Conservation (phyloP, 1,140 invertebrate genomes). For the Ceratosolen solmsi region DNA sequence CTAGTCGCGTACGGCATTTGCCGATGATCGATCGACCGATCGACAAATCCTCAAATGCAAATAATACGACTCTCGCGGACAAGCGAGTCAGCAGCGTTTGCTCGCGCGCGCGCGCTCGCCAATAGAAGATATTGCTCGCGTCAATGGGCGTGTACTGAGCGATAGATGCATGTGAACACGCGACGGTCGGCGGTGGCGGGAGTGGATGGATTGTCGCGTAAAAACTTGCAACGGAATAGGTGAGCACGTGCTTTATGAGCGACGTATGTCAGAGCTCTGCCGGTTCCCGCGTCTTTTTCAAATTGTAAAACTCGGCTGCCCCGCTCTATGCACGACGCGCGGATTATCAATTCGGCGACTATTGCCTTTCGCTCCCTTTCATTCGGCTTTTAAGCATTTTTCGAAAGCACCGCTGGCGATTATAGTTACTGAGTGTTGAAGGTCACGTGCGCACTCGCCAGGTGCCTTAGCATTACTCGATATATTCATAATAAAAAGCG, state of each 20-base stretch:
- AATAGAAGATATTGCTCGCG: not conserved
- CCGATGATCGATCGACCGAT: too few species aligned
- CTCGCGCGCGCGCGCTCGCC: not conserved
- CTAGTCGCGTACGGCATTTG: not conserved
- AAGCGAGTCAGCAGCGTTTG: not conserved
- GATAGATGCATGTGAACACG: not conserved
- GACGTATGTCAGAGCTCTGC: not conserved
- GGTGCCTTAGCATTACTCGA: too few species aligned
- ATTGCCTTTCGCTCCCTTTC: too few species aligned
- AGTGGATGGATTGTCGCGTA: not conserved
- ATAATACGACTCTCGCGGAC: not conserved
- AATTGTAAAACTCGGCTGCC: not conserved
- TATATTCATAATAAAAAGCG: too few species aligned
- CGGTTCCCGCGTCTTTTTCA: slow-evolving; percentile 32
- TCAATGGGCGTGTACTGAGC: slow-evolving; percentile 31
- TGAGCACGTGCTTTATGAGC: slow-evolving; percentile 24
- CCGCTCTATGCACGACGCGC: too few species aligned
- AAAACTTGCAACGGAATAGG: slow-evolving; percentile 20
- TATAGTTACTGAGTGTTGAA: too few species aligned
- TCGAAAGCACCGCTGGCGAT: too few species aligned
- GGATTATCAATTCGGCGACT: too few species aligned
- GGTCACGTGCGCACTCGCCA: too few species aligned
- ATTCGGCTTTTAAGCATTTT: too few species aligned
- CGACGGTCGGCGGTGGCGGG: not conserved
- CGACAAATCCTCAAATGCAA: too few species aligned